phyloP scores from a whole-genome alignment of 2,113 vertebrate genomes.

The Ovibos moschatus region DNA sequence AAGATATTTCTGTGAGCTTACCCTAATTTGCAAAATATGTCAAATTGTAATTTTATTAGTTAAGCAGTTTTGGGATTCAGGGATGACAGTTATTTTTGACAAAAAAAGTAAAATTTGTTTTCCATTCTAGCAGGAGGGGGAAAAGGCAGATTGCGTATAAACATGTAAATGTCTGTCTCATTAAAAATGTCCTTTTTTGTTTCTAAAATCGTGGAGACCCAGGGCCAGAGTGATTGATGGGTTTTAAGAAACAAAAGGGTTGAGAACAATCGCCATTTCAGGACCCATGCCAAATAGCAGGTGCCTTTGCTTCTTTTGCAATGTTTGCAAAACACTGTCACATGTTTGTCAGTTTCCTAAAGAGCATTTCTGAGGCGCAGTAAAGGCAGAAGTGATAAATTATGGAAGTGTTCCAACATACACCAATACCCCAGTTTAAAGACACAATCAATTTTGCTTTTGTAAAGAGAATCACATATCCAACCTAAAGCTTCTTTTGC shows the following conservation, averaged over 20 bases:
- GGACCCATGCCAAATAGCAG: too few relatives aligned
- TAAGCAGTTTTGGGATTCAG: background rate
- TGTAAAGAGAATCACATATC: constrained; percentile 6
- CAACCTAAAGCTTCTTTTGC: background rate
- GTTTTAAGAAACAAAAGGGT: background rate
- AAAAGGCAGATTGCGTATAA: background rate
- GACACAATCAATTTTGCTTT: background rate
- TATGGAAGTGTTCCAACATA: background rate
- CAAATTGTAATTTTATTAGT: background rate
- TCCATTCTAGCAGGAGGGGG: background rate
- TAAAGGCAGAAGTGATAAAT: background rate
- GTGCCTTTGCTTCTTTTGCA: background rate
- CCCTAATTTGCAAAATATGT: background rate
- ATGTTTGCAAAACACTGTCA: background rate
- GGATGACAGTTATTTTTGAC: background rate
- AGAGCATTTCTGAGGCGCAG: background rate
- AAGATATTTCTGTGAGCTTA: background rate
- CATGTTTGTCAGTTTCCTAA: background rate
- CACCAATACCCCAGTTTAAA: background rate
- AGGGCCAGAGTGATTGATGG: background rate
- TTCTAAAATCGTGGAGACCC: background rate
- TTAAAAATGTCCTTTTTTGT: background rate
- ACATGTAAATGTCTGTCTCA: background rate
- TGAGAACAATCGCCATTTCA: background rate
- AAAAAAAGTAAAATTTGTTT: background rate